These are phyloP conservation scores for Nesospiza acunhae DNA, from an alignment of 2,113 vertebrate species.

Conservation along the genomic window DNA sequence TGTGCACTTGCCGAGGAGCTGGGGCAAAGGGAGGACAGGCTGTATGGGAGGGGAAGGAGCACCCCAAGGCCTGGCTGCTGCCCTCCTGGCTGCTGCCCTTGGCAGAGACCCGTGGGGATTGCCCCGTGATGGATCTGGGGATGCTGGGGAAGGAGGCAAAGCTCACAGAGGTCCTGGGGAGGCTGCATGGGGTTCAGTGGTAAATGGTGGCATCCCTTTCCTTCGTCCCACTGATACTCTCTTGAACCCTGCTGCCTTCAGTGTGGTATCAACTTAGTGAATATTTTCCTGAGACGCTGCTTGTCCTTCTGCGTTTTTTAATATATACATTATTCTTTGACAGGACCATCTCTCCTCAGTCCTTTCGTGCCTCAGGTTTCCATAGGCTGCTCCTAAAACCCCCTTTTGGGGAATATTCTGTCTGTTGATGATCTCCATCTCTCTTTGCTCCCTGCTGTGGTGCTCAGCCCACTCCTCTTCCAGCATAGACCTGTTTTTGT, in stretches of 20 bases:
- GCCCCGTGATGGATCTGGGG: accelerated
- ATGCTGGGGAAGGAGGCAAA: background rate
- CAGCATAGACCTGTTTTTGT: background rate
- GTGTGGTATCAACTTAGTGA: background rate
- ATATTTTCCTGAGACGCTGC: background rate
- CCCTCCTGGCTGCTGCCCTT: background rate
- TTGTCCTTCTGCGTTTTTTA: background rate
- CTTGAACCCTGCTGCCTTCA: background rate
- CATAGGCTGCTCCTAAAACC: background rate
- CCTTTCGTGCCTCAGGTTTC: background rate
- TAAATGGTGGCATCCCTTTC: background rate
- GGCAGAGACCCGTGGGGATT: accelerated
- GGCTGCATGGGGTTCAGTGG: background rate
- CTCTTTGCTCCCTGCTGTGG: background rate
- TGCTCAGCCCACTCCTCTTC: background rate
- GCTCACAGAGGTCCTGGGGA: background rate
- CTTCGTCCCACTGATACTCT: background rate
- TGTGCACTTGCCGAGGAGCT: background rate
- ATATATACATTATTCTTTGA: background rate
- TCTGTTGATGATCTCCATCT: background rate
- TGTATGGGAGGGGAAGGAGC: background rate
- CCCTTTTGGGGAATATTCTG: background rate
- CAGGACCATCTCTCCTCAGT: background rate
- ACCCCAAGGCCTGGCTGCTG: background rate
- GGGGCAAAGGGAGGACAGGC: background rate